Percentiles rank a stretch among this genome's conserved stretches.
phyloP scores from a whole-genome alignment of 2,113 vertebrate species.

The Danionella cerebrum region DNA sequence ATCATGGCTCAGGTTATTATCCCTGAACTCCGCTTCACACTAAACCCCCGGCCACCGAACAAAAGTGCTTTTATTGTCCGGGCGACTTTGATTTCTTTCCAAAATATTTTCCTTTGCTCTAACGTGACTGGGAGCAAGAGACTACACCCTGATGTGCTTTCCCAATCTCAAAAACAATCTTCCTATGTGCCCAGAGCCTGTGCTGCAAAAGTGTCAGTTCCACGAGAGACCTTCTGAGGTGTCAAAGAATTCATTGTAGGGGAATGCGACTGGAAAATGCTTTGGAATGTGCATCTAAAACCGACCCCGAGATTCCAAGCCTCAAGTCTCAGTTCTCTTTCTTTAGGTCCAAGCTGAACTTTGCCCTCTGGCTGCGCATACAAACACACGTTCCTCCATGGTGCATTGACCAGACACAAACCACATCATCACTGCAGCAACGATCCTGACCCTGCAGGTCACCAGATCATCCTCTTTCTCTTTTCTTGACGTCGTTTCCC shows the following conservation, averaged over 20 bases:
- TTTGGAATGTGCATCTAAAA: slow-evolving; percentile 58
- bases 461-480: slow-evolving; percentile 13
- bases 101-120: slow-evolving; percentile 16
- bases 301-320: slow-evolving; percentile 59
- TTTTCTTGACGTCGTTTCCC: not conserved
- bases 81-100: not conserved
- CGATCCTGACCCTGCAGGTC: not conserved
- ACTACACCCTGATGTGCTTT: slow-evolving; percentile 13
- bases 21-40: not conserved
- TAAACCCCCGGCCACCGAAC: not conserved
- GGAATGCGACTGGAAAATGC: slow-evolving; percentile 41
- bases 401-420: slow-evolving; percentile 40
- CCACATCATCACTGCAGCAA: slow-evolving; percentile 10
- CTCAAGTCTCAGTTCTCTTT: slow-evolving; percentile 50
- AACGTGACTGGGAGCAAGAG: not conserved
- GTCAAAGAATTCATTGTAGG: slow-evolving; percentile 44
- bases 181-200: slow-evolving; percentile 19
- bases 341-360: slow-evolving; percentile 41
- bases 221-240: slow-evolving; percentile 18
- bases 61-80: not conserved
- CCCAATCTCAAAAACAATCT: slow-evolving; percentile 30
- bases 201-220: slow-evolving; percentile 1
- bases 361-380: slow-evolving; percentile 42
- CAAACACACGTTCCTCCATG: slow-evolving; percentile 49
- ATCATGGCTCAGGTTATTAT: not conserved